Evolutionary conservation across 2,888 invertebrate genomes (phyloP).

Genomic region (Lingula anatina): DNA sequence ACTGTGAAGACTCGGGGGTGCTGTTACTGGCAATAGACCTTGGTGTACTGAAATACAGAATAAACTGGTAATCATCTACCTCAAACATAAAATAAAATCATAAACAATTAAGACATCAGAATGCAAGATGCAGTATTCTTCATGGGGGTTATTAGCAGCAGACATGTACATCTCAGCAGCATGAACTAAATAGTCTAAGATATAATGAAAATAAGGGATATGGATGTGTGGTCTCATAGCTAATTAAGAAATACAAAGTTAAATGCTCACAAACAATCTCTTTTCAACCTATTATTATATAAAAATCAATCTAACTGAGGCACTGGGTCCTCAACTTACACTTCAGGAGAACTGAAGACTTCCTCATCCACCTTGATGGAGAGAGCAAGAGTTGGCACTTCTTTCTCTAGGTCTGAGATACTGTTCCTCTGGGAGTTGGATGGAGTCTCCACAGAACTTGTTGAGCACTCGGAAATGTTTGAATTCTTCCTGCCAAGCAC

Average conservation of each 20-base stretch:
- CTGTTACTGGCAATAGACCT: constrained; percentile 17
- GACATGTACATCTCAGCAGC: too few species aligned
- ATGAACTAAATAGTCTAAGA: too few species aligned
- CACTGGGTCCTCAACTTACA: too few species aligned
- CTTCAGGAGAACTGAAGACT: constrained; percentile 30
- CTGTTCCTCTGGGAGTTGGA: constrained; percentile 23
- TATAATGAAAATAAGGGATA: too few species aligned
- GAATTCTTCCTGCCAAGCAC: constrained; percentile 40
- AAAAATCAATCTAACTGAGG: too few species aligned
- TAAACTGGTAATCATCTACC: too few species aligned
- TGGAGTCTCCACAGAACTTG: constrained; percentile 35
- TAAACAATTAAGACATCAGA: background rate
- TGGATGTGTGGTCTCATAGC: too few species aligned
- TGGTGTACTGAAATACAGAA: constrained; percentile 13
- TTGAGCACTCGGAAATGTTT: constrained; percentile 41
- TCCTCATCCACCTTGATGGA: constrained; percentile 29
- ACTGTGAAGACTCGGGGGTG: constrained; percentile 33
- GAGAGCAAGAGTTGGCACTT: constrained; percentile 12
- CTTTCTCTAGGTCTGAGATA: constrained; percentile 17
- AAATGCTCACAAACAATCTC: too few species aligned
- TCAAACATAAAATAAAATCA: background rate
- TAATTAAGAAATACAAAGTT: too few species aligned
- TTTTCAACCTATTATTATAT: too few species aligned
- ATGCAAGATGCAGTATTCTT: background rate
- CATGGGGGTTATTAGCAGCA: too few species aligned